These are phyloP conservation scores for Sebastes taczanowskii DNA, from an alignment of 2,797 vertebrate genomes.

Conservation along the genomic window DNA sequence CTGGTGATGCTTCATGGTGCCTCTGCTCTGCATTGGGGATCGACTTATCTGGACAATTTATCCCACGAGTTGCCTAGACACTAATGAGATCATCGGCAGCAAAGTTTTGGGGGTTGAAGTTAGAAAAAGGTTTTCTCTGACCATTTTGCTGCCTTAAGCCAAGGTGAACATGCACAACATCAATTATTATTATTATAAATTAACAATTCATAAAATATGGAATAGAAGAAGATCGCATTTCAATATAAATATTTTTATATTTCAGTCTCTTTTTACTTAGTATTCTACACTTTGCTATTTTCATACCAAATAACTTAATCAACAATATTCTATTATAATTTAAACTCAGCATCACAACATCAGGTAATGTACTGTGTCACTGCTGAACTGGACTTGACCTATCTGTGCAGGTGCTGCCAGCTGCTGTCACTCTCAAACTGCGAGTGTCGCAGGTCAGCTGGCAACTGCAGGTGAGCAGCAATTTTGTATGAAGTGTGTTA, in stretches of 20 bases:
- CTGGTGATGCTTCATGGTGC: slow-evolving; percentile 73
- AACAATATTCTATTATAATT: not conserved
- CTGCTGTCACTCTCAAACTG: not conserved
- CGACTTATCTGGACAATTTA: slow-evolving; percentile 81
- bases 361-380: not conserved
- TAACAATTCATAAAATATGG: not conserved
- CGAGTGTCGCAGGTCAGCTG: not conserved
- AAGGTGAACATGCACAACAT: not conserved
- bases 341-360: not conserved
- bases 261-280: not conserved
- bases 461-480: not conserved
- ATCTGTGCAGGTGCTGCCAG: not conserved
- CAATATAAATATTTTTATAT: not conserved
- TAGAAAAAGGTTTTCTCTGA: slow-evolving; percentile 23
- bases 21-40: slow-evolving; percentile 56
- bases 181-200: not conserved
- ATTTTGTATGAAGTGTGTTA: not conserved
- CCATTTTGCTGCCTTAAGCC: not conserved
- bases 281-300: not conserved
- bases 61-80: slow-evolving; percentile 69
- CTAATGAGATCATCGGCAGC: slow-evolving; percentile 73
- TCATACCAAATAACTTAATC: not conserved
- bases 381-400: slow-evolving; percentile 5
- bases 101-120: slow-evolving; percentile 59
- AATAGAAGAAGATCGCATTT: not conserved